Conservation (phyloP, 1,140 invertebrate species). For the Aphelenchoides avenae region DNA sequence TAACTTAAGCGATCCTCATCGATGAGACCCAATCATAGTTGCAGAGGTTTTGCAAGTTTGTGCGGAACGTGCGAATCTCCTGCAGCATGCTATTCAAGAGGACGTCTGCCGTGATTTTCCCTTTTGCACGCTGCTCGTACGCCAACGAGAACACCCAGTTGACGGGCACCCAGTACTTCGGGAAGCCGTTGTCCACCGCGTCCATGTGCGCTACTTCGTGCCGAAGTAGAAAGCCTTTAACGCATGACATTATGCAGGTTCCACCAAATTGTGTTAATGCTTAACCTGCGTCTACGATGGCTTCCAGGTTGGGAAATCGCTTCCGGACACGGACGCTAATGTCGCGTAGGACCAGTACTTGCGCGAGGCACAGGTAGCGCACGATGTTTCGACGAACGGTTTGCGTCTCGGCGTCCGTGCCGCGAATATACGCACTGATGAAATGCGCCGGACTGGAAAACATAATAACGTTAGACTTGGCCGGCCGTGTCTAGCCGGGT, state of each 20-base stretch:
- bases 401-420: slow-evolving; percentile 73
- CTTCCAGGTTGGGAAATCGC: slow-evolving; percentile 79
- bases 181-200: slow-evolving; percentile 5
- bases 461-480: not conserved
- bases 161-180: slow-evolving; percentile 15
- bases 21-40: slow-evolving; percentile 37
- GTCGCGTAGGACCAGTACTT: slow-evolving; percentile 70
- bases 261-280: not conserved
- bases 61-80: not conserved
- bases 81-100: slow-evolving; percentile 4
- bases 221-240: slow-evolving; percentile 16
- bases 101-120: slow-evolving; percentile 1
- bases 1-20: not conserved
- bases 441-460: slow-evolving; percentile 32
- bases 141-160: slow-evolving; percentile 14
- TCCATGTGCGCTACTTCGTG: slow-evolving; percentile 33
- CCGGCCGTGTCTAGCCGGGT: too few species aligned
- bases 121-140: not conserved
- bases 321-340: slow-evolving; percentile 84
- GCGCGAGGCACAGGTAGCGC: slow-evolving; percentile 69
- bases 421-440: slow-evolving; percentile 26
- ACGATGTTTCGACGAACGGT: slow-evolving; percentile 72
- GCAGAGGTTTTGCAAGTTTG: slow-evolving; percentile 26
- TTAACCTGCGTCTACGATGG: slow-evolving; percentile 75
- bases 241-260: too few species aligned